Percentiles rank a stretch among this genome's conserved stretches.
Conservation (phyloP, 2,797 vertebrate genomes). For the Protonibea diacanthus region DNA sequence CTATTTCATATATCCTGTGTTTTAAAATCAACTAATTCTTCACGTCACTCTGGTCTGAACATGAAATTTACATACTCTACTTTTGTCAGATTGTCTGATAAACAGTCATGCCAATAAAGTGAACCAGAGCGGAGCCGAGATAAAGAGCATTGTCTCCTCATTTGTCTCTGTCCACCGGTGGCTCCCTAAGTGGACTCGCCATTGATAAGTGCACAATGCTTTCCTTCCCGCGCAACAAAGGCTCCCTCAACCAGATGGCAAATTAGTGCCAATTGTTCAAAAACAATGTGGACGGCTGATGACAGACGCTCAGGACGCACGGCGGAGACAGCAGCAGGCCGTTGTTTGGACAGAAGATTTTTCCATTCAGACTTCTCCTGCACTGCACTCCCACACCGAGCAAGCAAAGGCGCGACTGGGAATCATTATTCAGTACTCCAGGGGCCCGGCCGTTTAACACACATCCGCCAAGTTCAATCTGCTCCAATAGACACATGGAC, state of each 20-base stretch:
- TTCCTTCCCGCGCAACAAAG: conserved; percentile 75
- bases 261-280: conserved; percentile 87
- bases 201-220: conserved; percentile 82
- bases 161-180: conserved; percentile 72
- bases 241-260: conserved; percentile 85
- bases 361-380: conserved; percentile 66
- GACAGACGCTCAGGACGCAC: conserved; percentile 71
- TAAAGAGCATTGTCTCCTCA: conserved; percentile 73
- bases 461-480: conserved; percentile 73
- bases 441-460: conserved; percentile 69
- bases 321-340: conserved; percentile 53
- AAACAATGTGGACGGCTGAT: conserved; percentile 83
- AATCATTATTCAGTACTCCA: conserved; percentile 70
- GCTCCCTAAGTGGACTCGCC: conserved; percentile 77
- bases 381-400: conserved; percentile 48
- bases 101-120: conserved; percentile 58
- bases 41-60: conserved; percentile 3
- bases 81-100: conserved; percentile 44
- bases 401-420: conserved; percentile 56
- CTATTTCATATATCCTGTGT: too few relatives aligned
- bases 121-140: conserved; percentile 68
- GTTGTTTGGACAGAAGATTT: conserved; percentile 75
- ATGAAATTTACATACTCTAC: conserved; percentile 28
- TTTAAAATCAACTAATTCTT: background rate
- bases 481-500: conserved; percentile 57